Base-by-base conservation (phyloP, 2,797 vertebrate species). In the Melanotaenia trifasciata region DNA sequence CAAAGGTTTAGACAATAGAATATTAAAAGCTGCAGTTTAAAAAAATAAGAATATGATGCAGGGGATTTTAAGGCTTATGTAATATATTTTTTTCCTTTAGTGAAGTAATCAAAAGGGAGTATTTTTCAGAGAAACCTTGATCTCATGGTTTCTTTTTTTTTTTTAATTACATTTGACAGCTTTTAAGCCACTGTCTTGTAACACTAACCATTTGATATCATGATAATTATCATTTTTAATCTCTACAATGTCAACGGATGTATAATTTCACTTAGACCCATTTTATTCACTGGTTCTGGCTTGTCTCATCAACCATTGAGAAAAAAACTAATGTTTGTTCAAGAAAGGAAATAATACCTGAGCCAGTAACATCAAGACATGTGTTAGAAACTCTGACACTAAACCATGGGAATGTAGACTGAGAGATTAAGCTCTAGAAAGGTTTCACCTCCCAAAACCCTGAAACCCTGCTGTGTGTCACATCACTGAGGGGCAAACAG, bases 401-500 rank as follows among this genome's bases (percentile, higher is more conserved):
- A 5, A 40, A 40, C 13, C 38, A 40, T 4, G 4, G 38, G 12
- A 14, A 40, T 40, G 13, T 14, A 38, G 36, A 14, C 38, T 24
- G 58, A 24, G 13, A 60, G 18, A 14, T 58, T 35, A 33, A 58
- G 32, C 18, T 60, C n/a, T n/a, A 35, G 58, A 38, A 58, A 64
- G 54, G 54, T 58, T 62, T 64, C 35, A 28, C 40, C 35, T 47
- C 33, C 12, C 30, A 58, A 71, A 40, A 20, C 13, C 36, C 30
- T 24, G 3, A 18, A 9, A 47, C 43, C 54, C 26, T 18, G 26
- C 9, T 12, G 32, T 57, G 72, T 78, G 69, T 83, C 80, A 82
- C 67, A 65, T 9, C 45, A 57, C 26, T 56, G 26, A 5, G 64
- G 20, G 47, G 43, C 35, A 43, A 65, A 53, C 20, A 13, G 3